A percentile compares a stretch with the other conserved stretches of the same genome.
These are phyloP conservation scores for Enteromius treurensis DNA, from an alignment of 2,797 vertebrate genomes.

Conservation along the genomic window DNA sequence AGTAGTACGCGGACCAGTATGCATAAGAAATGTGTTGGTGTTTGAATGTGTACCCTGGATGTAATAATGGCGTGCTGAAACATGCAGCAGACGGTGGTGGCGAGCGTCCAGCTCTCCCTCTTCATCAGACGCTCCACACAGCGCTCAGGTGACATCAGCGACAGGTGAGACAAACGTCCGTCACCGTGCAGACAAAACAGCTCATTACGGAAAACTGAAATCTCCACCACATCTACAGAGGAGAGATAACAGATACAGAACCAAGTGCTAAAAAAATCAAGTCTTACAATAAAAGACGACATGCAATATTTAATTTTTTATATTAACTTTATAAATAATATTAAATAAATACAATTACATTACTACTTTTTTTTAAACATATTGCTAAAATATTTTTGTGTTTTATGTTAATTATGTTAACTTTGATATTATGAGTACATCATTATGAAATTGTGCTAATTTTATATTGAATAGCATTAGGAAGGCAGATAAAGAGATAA, in stretches of 20 bases:
- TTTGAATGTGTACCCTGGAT: slow-evolving; percentile 77
- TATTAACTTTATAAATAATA: neutral
- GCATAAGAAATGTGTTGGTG: neutral
- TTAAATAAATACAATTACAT: neutral
- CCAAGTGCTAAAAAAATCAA: neutral
- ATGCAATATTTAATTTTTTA: neutral
- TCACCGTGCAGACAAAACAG: slow-evolving; percentile 90
- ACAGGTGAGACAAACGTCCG: slow-evolving; percentile 88
- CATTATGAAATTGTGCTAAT: neutral
- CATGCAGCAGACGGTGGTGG: slow-evolving; percentile 86
- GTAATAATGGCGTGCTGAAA: slow-evolving; percentile 85
- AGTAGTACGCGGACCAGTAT: neutral
- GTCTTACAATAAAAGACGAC: neutral
- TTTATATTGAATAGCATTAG: neutral
- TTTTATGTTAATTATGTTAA: neutral
- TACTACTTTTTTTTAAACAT: neutral
- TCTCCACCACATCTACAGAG: slow-evolving; percentile 85
- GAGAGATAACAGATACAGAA: slow-evolving; percentile 3
- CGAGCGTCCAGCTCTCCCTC: slow-evolving; percentile 84
- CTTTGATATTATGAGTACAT: neutral
- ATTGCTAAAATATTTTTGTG: neutral
- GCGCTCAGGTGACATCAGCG: slow-evolving; percentile 85
- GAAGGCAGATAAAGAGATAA: neutral
- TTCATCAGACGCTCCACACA: slow-evolving; percentile 91
- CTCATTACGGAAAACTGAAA: slow-evolving; percentile 88